phyloP scores from a whole-genome alignment of 2,888 invertebrate species.

The Hemicrepidius hirtus region DNA sequence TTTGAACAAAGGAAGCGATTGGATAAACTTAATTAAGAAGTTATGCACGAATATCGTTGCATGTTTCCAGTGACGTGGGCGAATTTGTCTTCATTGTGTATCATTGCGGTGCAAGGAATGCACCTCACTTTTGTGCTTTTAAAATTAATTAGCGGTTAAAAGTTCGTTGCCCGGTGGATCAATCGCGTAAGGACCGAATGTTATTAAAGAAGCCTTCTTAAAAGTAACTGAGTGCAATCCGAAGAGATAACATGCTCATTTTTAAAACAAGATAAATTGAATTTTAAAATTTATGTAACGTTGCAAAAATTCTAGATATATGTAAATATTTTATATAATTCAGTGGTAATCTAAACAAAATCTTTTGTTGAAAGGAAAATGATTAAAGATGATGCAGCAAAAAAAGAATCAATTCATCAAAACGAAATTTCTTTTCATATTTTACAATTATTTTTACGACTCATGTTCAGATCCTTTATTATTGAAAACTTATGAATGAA shows the following conservation, averaged over 20 bases:
- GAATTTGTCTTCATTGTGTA: slow-evolving; percentile 35
- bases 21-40: slow-evolving; percentile 23
- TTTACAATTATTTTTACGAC: too few relatives aligned
- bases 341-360: too few relatives aligned
- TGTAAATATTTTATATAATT: too few relatives aligned
- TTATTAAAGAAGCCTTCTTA: slow-evolving; percentile 15
- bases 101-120: slow-evolving; percentile 31
- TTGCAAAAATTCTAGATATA: too few relatives aligned
- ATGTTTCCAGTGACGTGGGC: slow-evolving; percentile 23
- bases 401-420: too few relatives aligned
- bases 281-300: too few relatives aligned
- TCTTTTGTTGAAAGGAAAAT: too few relatives aligned
- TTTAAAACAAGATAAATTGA: not conserved
- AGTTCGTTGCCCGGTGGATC: slow-evolving; percentile 24
- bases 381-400: too few relatives aligned
- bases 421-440: too few relatives aligned
- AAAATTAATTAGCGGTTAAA: slow-evolving; percentile 32
- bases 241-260: slow-evolving; percentile 20
- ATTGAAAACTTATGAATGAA: too few relatives aligned
- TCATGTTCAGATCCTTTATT: too few relatives aligned
- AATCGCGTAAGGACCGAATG: slow-evolving; percentile 19
- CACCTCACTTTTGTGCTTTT: slow-evolving; percentile 26
- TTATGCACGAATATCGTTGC: slow-evolving; percentile 28
- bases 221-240: slow-evolving; percentile 7
- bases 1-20: slow-evolving; percentile 9